Conservation (phyloP, 2,797 vertebrate species). For the Peromyscus eremicus region DNA sequence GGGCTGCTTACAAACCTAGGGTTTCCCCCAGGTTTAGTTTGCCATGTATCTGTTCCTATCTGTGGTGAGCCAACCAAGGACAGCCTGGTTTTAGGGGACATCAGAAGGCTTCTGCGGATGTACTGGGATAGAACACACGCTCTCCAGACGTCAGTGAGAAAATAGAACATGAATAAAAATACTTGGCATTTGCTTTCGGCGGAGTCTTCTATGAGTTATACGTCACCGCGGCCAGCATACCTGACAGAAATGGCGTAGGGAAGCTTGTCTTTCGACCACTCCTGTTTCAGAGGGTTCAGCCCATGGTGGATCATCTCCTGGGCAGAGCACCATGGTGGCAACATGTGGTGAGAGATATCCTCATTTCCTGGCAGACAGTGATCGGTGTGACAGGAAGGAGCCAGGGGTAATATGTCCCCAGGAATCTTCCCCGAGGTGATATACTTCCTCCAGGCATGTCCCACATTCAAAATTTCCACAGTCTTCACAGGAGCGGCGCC, state of each 20-base stretch:
- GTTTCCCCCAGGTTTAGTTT: neutral
- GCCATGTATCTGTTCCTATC: neutral
- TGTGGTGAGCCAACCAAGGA: neutral
- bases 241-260: neutral
- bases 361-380: neutral
- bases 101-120: neutral
- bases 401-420: neutral
- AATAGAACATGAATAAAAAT: neutral
- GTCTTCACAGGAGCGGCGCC: neutral
- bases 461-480: neutral
- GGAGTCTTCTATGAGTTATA: neutral
- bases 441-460: neutral
- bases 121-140: neutral
- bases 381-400: neutral
- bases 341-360: neutral
- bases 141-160: neutral
- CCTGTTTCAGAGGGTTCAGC: neutral
- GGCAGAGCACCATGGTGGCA: neutral
- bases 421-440: neutral
- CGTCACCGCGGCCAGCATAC: neutral
- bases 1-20: neutral
- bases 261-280: neutral
- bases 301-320: neutral
- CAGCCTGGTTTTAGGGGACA: neutral
- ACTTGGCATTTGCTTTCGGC: neutral